phyloP scores from a whole-genome alignment of 2,888 invertebrate genomes.

The Brachynemurus nebulosus region DNA sequence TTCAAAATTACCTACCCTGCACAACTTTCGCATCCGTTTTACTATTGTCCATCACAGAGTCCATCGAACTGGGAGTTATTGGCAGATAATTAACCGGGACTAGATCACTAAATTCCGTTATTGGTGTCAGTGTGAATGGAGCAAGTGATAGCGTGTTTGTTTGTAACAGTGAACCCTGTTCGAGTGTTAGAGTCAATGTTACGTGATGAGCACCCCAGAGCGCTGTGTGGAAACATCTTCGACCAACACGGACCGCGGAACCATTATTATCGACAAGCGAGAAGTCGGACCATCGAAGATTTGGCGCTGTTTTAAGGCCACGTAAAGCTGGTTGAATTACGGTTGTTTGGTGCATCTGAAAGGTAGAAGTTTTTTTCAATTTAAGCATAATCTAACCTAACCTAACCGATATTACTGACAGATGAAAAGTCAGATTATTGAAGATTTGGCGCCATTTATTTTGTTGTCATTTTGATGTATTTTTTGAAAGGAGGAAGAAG shows the following conservation, averaged over 20 bases:
- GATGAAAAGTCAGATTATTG: slow-evolving; percentile 59
- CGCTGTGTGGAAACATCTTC: slow-evolving; percentile 61
- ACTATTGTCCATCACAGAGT: neutral
- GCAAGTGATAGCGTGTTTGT: slow-evolving; percentile 33
- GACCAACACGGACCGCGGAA: slow-evolving; percentile 45
- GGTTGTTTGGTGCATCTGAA: slow-evolving; percentile 53
- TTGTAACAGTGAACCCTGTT: slow-evolving; percentile 47
- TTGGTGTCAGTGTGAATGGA: slow-evolving; percentile 52
- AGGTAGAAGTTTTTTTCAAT: too few species aligned
- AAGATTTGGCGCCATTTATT: slow-evolving; percentile 56
- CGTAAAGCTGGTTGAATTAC: slow-evolving; percentile 53
- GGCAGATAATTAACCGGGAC: slow-evolving; percentile 54
- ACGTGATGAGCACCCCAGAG: slow-evolving; percentile 60
- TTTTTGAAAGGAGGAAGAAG: too few species aligned
- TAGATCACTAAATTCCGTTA: slow-evolving; percentile 69
- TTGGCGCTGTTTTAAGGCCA: slow-evolving; percentile 56
- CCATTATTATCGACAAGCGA: slow-evolving; percentile 38
- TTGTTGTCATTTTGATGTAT: too few species aligned
- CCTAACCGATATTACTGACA: slow-evolving; percentile 31
- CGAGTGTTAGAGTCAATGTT: slow-evolving; percentile 49
- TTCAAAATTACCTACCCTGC: neutral
- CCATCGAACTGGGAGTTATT: slow-evolving; percentile 28
- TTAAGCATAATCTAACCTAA: too few species aligned
- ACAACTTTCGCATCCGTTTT: neutral
- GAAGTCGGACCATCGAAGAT: slow-evolving; percentile 62